Evolutionary conservation across 2,113 vertebrate species (phyloP).

Genomic region (Arizona elegans): DNA sequence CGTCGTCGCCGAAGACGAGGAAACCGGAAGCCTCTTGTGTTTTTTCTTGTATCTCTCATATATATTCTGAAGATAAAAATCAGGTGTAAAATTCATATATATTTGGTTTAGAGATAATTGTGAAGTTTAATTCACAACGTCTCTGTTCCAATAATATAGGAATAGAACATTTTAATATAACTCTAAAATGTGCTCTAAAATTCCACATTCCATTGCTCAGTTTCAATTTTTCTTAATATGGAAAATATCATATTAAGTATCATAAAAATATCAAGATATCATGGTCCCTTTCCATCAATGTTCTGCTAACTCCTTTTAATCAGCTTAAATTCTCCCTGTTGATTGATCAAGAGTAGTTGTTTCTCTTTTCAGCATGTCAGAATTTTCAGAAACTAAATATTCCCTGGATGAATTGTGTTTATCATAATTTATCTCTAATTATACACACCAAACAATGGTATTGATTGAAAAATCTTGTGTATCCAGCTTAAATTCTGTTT

Average conservation of each 20-base stretch:
- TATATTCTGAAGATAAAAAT: not conserved
- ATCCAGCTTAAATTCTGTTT: not conserved
- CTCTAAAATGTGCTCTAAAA: not conserved
- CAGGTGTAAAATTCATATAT: not conserved
- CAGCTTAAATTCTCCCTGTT: not conserved
- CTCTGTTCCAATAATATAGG: too few species aligned
- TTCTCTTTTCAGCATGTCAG: not conserved
- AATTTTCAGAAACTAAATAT: not conserved
- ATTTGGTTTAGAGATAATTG: not conserved
- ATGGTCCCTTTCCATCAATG: too few species aligned
- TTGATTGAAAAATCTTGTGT: not conserved
- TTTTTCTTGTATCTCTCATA: not conserved
- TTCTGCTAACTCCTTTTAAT: too few species aligned
- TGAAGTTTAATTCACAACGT: not conserved
- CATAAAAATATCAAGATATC: too few species aligned
- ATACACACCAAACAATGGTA: not conserved
- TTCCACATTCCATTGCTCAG: not conserved
- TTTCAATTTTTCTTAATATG: too few species aligned
- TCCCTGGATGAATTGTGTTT: not conserved
- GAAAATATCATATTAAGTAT: too few species aligned
- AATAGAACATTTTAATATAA: too few species aligned
- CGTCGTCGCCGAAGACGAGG: too few species aligned
- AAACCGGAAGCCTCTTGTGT: too few species aligned
- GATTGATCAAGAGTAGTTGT: not conserved
- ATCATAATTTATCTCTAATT: not conserved